Conservation (phyloP, 2,113 vertebrate species). For the Desmodus rotundus region DNA sequence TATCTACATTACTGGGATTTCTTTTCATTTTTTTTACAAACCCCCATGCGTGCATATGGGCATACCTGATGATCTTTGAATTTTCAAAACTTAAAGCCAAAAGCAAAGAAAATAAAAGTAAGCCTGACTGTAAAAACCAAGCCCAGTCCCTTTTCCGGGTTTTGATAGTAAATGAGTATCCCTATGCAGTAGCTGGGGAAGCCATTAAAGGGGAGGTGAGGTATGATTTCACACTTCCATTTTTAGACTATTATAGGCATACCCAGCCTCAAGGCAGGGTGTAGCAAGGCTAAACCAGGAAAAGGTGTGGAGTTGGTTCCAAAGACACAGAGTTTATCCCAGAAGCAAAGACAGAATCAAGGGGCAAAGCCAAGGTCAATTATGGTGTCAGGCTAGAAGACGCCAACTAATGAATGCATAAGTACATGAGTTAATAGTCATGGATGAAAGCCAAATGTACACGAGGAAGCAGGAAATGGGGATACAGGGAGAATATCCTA, state of each 20-base stretch:
- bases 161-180: neutral
- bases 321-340: conserved; percentile 9
- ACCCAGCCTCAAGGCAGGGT: neutral
- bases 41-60: neutral
- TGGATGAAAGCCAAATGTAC: conserved; percentile 12
- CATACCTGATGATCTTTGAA: neutral
- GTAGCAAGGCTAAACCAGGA: conserved; percentile 16
- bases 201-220: neutral
- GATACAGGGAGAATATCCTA: neutral
- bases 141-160: neutral
- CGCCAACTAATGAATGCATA: neutral
- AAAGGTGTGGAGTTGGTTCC: neutral
- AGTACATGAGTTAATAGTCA: neutral
- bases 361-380: conserved; percentile 28
- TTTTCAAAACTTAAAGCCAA: neutral
- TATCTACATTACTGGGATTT: neutral
- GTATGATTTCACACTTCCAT: neutral
- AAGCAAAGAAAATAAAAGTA: neutral
- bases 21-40: neutral
- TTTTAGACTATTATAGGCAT: neutral
- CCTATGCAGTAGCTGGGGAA: neutral
- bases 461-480: neutral
- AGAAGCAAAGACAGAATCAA: conserved; percentile 28
- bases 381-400: neutral
- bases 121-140: neutral